A percentile compares a stretch with the other conserved stretches of the same genome.
Conservation (phyloP, 1,140 invertebrate genomes). For the Drosophila simulans region DNA sequence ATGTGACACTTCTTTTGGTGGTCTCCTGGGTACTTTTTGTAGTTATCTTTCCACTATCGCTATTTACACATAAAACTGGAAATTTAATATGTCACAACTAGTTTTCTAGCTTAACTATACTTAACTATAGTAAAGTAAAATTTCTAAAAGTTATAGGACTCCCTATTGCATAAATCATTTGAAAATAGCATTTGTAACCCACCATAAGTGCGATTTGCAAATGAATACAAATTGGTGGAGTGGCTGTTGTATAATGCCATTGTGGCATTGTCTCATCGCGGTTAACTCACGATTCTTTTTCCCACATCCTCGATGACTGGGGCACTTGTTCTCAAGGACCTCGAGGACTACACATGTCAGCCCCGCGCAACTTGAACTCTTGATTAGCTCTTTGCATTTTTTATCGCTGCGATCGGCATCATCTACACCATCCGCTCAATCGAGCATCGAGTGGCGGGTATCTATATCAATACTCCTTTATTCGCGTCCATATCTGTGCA, state of each 20-base stretch:
- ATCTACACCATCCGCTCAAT: conserved; percentile 38
- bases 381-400: conserved; percentile 63
- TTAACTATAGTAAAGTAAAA: too few relatives aligned
- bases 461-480: conserved; percentile 15
- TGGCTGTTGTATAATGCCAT: not conserved
- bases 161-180: not conserved
- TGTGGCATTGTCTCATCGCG: not conserved
- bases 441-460: conserved; percentile 50
- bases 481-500: conserved; percentile 58
- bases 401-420: conserved; percentile 55
- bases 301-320: conserved; percentile 17
- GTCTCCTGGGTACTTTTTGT: not conserved
- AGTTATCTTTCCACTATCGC: not conserved
- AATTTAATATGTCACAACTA: too few relatives aligned
- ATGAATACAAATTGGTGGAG: not conserved
- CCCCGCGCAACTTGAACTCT: conserved; percentile 45
- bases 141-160: too few relatives aligned
- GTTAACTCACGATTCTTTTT: not conserved
- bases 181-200: too few relatives aligned
- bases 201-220: not conserved
- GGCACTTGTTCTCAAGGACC: conserved; percentile 54
- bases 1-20: not conserved
- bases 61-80: too few relatives aligned
- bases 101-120: too few relatives aligned
- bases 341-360: conserved; percentile 48